Base-by-base conservation (phyloP, 2,888 invertebrate species). In the Anorthoa munda region DNA sequence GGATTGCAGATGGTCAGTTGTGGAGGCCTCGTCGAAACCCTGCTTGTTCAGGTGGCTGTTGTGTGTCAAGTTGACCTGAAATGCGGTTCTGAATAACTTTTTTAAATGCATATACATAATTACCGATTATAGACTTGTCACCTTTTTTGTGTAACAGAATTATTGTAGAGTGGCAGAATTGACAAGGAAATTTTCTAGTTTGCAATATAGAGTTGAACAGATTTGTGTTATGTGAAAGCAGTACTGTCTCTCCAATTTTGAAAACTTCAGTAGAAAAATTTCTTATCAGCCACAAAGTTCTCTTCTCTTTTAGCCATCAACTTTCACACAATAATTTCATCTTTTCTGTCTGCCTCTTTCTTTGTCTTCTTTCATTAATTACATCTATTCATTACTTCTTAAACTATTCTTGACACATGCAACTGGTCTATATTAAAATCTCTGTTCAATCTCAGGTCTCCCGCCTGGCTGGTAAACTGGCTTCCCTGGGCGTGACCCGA, bases 391-490 rank as follows among this genome's bases (percentile, higher is more conserved):
- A 7, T 31, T 31, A 39, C 39, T 39, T 39, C 39, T 9, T 39
- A 39, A 39, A 51, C 5, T 31, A 15, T 64, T 21, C 5, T 21
- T 15, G n/a, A 17, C n/a, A 0, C 5, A 4, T n/a, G 18, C 2
- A 26, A 50, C 23, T 18, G 21, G 3, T 12, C 5, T 39, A 39
- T 56, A 9, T 13, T 23, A 12, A 2, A 48, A 48, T 15, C 15
- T 50, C 18, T 65, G 1, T 58, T 70, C 12, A 4, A 17, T 31
- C 48, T 2, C 21, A 98, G 98, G 97, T 97, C 5, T 97, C 98
- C 0, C 94, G 97, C 26, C 92, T 99, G 61, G 99, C 99, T 0
- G 98, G 98, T 2, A 98, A 98, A 53, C 93, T 99, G 86, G 96
- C 97, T 0, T 97, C 97, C 5, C 94, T 98, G 68, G 99, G 99